Conservation (phyloP, 2,113 vertebrate genomes). For the Bos javanicus region DNA sequence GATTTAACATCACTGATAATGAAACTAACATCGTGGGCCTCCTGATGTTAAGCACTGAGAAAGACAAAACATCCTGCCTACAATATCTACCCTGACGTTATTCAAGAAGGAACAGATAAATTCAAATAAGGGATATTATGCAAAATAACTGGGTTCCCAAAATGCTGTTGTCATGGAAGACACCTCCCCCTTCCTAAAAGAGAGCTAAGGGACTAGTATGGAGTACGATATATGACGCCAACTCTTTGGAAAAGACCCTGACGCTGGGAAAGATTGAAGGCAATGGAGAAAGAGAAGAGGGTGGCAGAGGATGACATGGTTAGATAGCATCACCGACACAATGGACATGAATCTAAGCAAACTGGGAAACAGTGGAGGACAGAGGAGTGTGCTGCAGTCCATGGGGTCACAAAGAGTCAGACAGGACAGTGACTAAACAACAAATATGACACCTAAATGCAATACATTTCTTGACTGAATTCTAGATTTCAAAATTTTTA, state of each 20-base stretch:
- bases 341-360: not conserved
- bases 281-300: not conserved
- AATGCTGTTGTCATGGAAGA: not conserved
- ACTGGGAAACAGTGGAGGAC: not conserved
- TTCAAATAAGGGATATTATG: not conserved
- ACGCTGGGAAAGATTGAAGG: not conserved
- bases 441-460: not conserved
- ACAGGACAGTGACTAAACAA: not conserved
- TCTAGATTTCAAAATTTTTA: not conserved
- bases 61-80: not conserved
- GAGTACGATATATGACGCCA: not conserved
- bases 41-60: not conserved
- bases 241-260: not conserved
- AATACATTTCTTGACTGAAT: not conserved
- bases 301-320: not conserved
- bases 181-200: not conserved
- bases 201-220: not conserved
- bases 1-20: not conserved
- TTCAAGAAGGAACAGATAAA: not conserved
- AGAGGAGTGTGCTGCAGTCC: not conserved
- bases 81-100: not conserved
- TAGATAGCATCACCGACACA: not conserved
- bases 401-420: not conserved
- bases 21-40: not conserved
- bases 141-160: not conserved